Evolutionary conservation across 1,140 invertebrate genomes (phyloP), one percentile per base, ranked within the genome.

Genomic region (Chionoecetes opilio): DNA sequence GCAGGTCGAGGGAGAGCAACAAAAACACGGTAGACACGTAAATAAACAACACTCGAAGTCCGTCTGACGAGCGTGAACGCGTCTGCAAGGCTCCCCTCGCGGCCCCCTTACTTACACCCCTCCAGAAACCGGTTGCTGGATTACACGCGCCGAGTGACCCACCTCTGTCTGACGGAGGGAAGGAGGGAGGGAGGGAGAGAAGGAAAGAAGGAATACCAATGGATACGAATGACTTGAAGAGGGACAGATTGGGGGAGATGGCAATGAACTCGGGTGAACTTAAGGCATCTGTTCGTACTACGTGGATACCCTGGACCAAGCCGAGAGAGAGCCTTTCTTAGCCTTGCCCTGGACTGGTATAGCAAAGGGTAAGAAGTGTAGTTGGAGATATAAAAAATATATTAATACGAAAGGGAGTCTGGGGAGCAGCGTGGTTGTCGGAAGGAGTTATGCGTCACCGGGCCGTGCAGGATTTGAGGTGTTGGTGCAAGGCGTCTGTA

Each of bases 1-100:
- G 88, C n/a, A 31, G 88, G 14, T 31, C 8, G 88, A 31, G 32
- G 34, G 38, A 26, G 88, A 31, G 38, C 29, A 53, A 46, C 91
- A 93, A 85, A 93, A 85, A 93, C 82, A 93, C 75, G 82, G 38
- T 82, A 93, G 82, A 93, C 91, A 93, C 91, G 91, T 93, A 93
- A 93, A 93, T 93, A 93, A 93, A 93, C 91, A 93, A 93, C 82
- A 93, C 91, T 93, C 75, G 82, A 85, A 41, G 82, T 82, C 75
- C 63, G 82, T 75, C 82, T 93, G 91, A 85, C 82, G 82, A 85
- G 75, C 34, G 91, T 92, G 82, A 34, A 85, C 82, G 82, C 63
- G 38, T 29, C 34, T 31, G 91, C 82, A 29, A 41, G 91, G 26
- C 21, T 84, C 37, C 91, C 35, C 91, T 82, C 53, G 11, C 17